These are phyloP conservation scores for Syngnathoides biaculeatus DNA, from an alignment of 2,113 vertebrate genomes.

Conservation along the genomic window DNA sequence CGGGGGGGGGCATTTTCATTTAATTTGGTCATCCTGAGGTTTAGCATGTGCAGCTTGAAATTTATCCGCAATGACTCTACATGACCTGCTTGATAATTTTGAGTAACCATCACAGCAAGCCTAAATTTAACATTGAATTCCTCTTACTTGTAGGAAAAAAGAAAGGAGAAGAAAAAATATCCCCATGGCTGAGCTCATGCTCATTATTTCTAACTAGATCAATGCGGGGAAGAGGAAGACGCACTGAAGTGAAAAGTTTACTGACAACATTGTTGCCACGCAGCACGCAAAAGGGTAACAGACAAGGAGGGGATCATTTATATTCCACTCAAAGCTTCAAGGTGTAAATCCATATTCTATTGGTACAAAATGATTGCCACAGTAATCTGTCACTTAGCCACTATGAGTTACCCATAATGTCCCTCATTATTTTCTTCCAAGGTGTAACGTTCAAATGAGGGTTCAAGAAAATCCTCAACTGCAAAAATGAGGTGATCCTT, in stretches of 20 bases:
- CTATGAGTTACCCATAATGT: constrained; percentile 9
- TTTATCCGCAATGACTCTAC: constrained; percentile 43
- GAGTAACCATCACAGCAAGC: constrained; percentile 37
- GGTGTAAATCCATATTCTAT: constrained; percentile 26
- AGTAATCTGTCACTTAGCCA: constrained; percentile 7
- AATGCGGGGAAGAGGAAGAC: constrained; percentile 6
- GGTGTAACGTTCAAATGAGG: constrained; percentile 13
- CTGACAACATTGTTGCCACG: constrained; percentile 35
- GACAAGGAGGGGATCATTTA: constrained; percentile 16
- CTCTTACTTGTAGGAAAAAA: constrained; percentile 34
- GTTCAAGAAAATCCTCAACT: constrained; percentile 6
- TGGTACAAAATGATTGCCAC: constrained; percentile 6
- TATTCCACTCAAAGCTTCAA: constrained; percentile 30
- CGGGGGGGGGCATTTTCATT: constrained; percentile 28
- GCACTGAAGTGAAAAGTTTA: constrained; percentile 29
- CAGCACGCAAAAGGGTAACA: constrained; percentile 15
- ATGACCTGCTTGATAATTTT: constrained; percentile 49
- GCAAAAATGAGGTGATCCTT: constrained; percentile 12
- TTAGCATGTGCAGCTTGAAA: constrained; percentile 50
- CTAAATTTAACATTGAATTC: constrained; percentile 19
- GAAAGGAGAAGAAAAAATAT: not conserved
- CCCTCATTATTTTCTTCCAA: constrained; percentile 15
- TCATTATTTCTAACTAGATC: constrained; percentile 35
- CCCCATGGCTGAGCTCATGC: constrained; percentile 20
- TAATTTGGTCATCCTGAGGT: constrained; percentile 55